A percentile compares a stretch with the other conserved stretches of the same genome.
Evolutionary conservation across 2,888 invertebrate species (phyloP).

Genomic region (Xanthorhoe designata): DNA sequence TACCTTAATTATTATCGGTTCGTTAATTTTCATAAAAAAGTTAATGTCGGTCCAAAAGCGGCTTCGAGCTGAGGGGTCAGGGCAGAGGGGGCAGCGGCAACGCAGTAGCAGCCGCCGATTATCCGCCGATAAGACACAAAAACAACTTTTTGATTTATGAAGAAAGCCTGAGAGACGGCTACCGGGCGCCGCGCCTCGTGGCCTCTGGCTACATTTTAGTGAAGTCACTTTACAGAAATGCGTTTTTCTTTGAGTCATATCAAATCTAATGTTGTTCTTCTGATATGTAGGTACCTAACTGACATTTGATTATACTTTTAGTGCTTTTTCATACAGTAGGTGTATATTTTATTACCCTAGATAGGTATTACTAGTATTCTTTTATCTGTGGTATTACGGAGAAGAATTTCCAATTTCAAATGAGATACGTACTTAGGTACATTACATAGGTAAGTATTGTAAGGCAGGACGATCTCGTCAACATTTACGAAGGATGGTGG

Average conservation of each 20-base stretch:
- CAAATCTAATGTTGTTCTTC: not conserved
- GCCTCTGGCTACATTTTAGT: conserved; percentile 48
- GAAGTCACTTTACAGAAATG: conserved; percentile 49
- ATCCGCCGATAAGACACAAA: conserved; percentile 81
- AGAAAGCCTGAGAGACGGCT: conserved; percentile 78
- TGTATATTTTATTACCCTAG: too few species aligned
- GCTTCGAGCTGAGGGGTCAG: conserved; percentile 43
- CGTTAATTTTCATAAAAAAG: conserved; percentile 70
- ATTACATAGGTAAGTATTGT: too few species aligned
- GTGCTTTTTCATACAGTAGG: too few species aligned
- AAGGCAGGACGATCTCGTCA: too few species aligned
- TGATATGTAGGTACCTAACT: not conserved
- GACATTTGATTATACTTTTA: not conserved
- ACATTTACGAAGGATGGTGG: too few species aligned
- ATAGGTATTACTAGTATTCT: too few species aligned
- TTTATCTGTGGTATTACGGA: too few species aligned
- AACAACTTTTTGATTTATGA: conserved; percentile 85
- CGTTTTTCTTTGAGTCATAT: conserved; percentile 2
- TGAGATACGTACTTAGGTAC: too few species aligned
- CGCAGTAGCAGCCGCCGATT: conserved; percentile 80
- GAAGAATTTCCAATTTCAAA: too few species aligned
- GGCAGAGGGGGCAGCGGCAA: conserved; percentile 53
- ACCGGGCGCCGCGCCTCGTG: conserved; percentile 73
- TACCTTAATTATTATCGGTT: conserved; percentile 64
- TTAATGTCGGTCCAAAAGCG: conserved; percentile 66